Evolutionary conservation across 2,888 invertebrate genomes (phyloP), one percentile per base, ranked within the genome.

Genomic region (Parasteatoda lunata): DNA sequence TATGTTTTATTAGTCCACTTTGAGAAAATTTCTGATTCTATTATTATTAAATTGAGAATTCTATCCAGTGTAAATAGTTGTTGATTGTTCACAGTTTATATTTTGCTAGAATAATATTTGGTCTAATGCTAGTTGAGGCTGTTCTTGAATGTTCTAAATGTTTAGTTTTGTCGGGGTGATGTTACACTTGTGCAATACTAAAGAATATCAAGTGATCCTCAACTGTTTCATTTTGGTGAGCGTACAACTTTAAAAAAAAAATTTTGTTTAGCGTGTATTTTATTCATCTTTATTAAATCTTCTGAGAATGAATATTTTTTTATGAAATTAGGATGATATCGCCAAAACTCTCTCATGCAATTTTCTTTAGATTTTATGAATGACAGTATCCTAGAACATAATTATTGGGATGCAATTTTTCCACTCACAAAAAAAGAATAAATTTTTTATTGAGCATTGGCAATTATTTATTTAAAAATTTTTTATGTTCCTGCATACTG

Each of bases 51-150:
- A 59, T 13, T 59, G 8, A 59, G 51, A 70, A 59, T 13, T 65
- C 66, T 77, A 82, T 73, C 66, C 77, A 59, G 13, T 87, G 86
- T 87, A 87, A 66, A 87, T 87, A 87, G 69, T 87, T 87, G 86
- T 82, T 87, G 77, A 71, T 68, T 81, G 82, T 87, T 82, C 69
- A 87, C 78, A 87, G 81, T 86, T 86, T 86, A 81, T 86, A 86
- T 86, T 86, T 86, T 86, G 80, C 80, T 86, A 86, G 85, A 76
- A 75, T 80, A 68, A 71, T 30, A 54, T 59, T 59, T 13, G 59
- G 59, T n/a, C n/a, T 59, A n/a, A 59, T 13, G 59, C 59, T 30
- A 30, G 30, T 30, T 30, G 30, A 30, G 30, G 30, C 30, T 30
- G 30, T 30, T 30, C 30, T 30, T 30, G 30, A 30, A 30, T 30